These are phyloP conservation scores for Arvicanthis niloticus DNA, from an alignment of 2,113 vertebrate genomes.

Conservation along the genomic window DNA sequence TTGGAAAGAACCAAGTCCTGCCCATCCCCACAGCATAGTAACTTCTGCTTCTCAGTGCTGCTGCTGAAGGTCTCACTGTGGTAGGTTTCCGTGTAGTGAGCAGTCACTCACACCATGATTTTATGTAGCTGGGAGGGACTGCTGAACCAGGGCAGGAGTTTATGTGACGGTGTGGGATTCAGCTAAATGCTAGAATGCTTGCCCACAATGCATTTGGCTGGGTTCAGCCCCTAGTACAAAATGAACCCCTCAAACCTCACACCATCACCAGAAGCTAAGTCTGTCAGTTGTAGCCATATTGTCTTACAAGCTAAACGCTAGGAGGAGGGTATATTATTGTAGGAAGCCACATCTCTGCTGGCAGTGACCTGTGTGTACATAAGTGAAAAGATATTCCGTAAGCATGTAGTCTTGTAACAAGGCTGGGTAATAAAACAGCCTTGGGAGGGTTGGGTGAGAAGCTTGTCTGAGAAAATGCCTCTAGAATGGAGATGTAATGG, in stretches of 20 bases:
- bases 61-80: background rate
- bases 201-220: too few relatives aligned
- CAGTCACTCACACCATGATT: background rate
- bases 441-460: background rate
- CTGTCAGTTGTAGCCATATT: background rate
- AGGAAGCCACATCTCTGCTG: background rate
- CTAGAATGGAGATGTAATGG: background rate
- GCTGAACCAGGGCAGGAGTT: background rate
- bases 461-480: background rate
- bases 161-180: background rate
- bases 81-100: background rate
- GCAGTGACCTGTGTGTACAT: background rate
- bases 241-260: background rate
- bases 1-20: slow-evolving; percentile 77
- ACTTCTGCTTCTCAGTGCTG: slow-evolving; percentile 68
- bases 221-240: background rate
- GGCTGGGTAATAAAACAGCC: background rate
- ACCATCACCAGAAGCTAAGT: background rate
- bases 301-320: background rate
- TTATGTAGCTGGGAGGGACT: background rate
- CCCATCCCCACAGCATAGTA: slow-evolving; percentile 43
- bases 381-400: background rate
- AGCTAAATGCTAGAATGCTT: background rate
- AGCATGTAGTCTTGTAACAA: background rate
- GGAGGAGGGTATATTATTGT: background rate